These are phyloP conservation scores for Saguinus midas DNA, from an alignment of 2,113 vertebrate species.

Conservation along the genomic window DNA sequence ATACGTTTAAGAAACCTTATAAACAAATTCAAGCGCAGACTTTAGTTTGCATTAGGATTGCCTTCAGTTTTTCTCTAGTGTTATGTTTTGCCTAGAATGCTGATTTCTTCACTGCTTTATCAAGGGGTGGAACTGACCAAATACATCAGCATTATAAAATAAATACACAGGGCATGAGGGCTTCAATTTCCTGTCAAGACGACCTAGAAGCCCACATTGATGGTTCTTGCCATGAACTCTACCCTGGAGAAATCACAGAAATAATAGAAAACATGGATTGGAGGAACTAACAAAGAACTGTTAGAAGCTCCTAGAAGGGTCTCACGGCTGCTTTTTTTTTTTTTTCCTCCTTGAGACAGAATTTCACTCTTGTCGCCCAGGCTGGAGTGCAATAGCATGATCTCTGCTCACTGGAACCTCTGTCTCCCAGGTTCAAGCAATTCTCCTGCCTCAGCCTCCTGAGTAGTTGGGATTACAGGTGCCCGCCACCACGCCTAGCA, in stretches of 20 bases:
- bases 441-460: too few relatives aligned
- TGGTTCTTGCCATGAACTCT: not conserved
- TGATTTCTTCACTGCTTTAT: slow-evolving; percentile 11
- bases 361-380: too few relatives aligned
- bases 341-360: too few relatives aligned
- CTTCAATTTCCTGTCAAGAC: not conserved
- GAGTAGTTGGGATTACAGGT: too few relatives aligned
- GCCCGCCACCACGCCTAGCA: too few relatives aligned
- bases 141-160: not conserved
- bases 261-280: not conserved
- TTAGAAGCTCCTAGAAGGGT: not conserved
- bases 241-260: not conserved
- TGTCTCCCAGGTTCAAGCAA: too few relatives aligned
- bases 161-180: not conserved
- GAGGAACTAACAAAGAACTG: not conserved
- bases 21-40: slow-evolving; percentile 23
- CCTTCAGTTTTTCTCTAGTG: slow-evolving; percentile 13
- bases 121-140: not conserved
- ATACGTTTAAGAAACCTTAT: not conserved
- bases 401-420: too few relatives aligned
- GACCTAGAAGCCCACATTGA: not conserved
- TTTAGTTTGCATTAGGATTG: not conserved
- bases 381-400: too few relatives aligned
- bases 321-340: not conserved
- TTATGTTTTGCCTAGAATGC: slow-evolving; percentile 24